Base-by-base conservation (phyloP, 2,797 vertebrate genomes). In the Mormyrops boulengeri region DNA sequence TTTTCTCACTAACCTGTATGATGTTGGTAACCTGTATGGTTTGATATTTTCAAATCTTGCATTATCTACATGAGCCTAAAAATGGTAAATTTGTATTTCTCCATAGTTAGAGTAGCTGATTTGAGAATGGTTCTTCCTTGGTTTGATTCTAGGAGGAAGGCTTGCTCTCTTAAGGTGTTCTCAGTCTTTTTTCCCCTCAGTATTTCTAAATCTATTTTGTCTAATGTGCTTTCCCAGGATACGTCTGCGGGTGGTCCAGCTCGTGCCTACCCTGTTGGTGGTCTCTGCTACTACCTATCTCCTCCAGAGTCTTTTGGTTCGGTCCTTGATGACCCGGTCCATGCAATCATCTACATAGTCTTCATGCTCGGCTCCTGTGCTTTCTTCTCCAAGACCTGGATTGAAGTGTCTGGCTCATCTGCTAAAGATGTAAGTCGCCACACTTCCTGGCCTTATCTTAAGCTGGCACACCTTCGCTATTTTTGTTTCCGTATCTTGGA, bases 371-470 rank as follows among this genome's bases (percentile, higher is more conserved):
- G 99, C 86, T 99, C 99, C 9, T 99, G 99, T 34, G 99, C 99
- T 26, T 99, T 99, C 96, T 99, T 99, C 94, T 99, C 99, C 12
- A 99, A 99, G 94, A 99, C 99, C 0, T 99, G 99, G 99, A 99
- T 99, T 88, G 99, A 99, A 94, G 99, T 99, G 55, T 99, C 99
- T 0, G 98, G 99, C 88, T 99, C 99, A 4, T 99, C 99, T 90
- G 99, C 99, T 91, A 99, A 99, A 96, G 98, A 99, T 90, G 99
- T 99, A 92, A 97, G 98, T 96, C 66, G 1, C 44, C 8, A 7
- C 11, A 22, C 41, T 44, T 4, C 86, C 11, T 4, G 30, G 52
- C 17, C 1, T 4, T 49, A 12, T 88, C 19, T 22, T 11, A 60
- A 9, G n/a, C 53, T 55, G 22, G 22, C 57, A 17, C 19, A 9